Conservation (phyloP, 2,888 invertebrate genomes). For the Metallyticus violacea region DNA sequence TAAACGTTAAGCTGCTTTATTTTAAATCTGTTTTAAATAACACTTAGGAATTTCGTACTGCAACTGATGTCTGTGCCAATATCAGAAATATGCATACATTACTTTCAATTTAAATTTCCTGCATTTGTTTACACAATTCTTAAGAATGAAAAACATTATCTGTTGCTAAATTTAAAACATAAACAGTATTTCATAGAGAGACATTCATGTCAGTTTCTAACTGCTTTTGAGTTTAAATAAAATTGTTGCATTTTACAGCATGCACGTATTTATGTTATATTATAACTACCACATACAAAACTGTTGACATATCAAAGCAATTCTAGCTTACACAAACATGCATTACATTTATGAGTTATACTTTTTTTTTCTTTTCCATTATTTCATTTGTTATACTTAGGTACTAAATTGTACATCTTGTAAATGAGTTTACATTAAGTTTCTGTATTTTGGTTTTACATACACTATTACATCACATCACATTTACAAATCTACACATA, state of each 20-base stretch:
- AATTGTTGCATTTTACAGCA: neutral
- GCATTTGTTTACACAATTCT: no score
- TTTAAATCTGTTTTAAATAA: no score
- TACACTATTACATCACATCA: neutral
- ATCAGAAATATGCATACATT: no score
- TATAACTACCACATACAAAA: neutral
- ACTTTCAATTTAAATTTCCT: no score
- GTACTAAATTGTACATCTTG: neutral
- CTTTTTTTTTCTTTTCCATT: neutral
- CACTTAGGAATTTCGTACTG: no score
- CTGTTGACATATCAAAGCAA: neutral
- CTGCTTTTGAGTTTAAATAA: neutral
- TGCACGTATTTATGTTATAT: neutral
- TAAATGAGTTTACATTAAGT: neutral
- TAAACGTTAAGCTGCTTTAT: no score
- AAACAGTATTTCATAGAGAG: no score
- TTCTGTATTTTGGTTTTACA: neutral
- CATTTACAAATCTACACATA: neutral
- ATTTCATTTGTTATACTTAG: neutral
- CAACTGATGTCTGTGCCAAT: no score
- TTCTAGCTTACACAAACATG: neutral
- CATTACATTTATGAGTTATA: neutral
- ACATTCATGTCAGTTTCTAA: no score
- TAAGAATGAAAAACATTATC: no score
- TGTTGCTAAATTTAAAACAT: no score